Base-by-base conservation (phyloP, 2,113 vertebrate species). In the Myrmophylax atrothorax region DNA sequence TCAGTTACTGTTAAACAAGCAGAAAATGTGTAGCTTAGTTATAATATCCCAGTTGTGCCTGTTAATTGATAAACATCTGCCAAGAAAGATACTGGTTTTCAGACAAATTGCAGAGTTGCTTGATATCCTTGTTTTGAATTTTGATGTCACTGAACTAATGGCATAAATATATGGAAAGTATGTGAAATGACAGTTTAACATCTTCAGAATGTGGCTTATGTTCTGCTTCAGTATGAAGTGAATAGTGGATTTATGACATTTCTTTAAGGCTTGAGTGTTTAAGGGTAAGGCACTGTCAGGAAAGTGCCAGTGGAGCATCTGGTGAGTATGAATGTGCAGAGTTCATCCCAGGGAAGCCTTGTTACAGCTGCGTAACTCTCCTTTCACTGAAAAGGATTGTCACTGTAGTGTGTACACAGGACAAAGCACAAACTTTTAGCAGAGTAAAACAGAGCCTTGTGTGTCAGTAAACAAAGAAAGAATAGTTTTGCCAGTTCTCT, bases 21-120 rank as follows among this genome's bases (percentile, higher is more conserved):
- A 90, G 77, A 95, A 93, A 94, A 93, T 76, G 1, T 53, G 23
- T 70, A 93, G 40, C 46, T 93, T 90, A 46, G 33, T 67, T 86
- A n/a, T 67, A 84, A 92, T 78, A 90, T 92, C 73, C 73, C 85
- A 55, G 40, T 78, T 94, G 72, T 64, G 68, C 35, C 25, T 55
- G 59, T 81, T 90, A 92, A 94, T 72, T 94, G 69, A 82, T 87
- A 91, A 90, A 85, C 35, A 90, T 68, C 62, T 80, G 69, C 6
- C 11, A 16, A 87, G 84, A 81, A 91, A 87, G 12, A 55, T 74
- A 64, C 25, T 50, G 46, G 46, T 72, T 94, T 96, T 95, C 66
- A 75, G 53, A 70, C 9, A 85, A 83, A 86, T 80, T 83, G 20
- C 19, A 8, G 10, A 29, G 44, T 70, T 85, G 3, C 58, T 94